These are phyloP conservation scores for Brachyrhaphis roseni DNA, from an alignment of 2,797 vertebrate species.

Conservation along the genomic window DNA sequence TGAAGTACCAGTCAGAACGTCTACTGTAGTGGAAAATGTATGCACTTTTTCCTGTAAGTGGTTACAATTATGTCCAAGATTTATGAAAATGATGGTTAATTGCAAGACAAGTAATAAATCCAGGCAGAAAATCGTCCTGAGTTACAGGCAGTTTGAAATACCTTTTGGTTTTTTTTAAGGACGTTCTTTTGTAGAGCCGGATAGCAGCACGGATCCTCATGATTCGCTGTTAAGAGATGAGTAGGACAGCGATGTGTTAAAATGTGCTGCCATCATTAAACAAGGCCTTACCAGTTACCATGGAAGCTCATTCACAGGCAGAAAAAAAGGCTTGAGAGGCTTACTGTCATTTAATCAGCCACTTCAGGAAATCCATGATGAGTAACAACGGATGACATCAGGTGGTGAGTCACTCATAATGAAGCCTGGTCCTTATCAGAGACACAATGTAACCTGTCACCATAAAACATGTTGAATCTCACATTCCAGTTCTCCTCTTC, in stretches of 20 bases:
- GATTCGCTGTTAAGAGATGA: slow-evolving; percentile 41
- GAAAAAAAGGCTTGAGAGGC: slow-evolving; percentile 49
- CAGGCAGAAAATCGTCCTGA: background rate
- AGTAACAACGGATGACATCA: slow-evolving; percentile 56
- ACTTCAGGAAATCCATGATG: slow-evolving; percentile 43
- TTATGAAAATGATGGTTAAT: background rate
- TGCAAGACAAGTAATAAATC: background rate
- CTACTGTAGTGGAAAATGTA: background rate
- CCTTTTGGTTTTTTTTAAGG: background rate
- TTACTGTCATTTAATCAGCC: slow-evolving; percentile 59
- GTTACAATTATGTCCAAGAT: background rate
- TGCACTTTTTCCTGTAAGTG: background rate
- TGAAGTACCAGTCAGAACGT: background rate
- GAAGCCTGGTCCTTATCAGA: slow-evolving; percentile 29
- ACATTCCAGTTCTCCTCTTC: background rate
- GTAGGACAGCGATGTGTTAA: slow-evolving; percentile 15
- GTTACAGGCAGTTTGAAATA: background rate
- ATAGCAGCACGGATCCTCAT: slow-evolving; percentile 36
- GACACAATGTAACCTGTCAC: slow-evolving; percentile 14
- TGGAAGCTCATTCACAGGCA: slow-evolving; percentile 48
- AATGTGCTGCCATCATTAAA: slow-evolving; percentile 41
- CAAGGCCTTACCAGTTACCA: slow-evolving; percentile 50
- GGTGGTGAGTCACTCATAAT: slow-evolving; percentile 32
- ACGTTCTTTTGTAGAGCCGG: slow-evolving; percentile 5
- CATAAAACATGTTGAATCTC: slow-evolving; percentile 33